Base-by-base conservation (phyloP, 2,888 invertebrate genomes). In the Trichogramma evanescens region DNA sequence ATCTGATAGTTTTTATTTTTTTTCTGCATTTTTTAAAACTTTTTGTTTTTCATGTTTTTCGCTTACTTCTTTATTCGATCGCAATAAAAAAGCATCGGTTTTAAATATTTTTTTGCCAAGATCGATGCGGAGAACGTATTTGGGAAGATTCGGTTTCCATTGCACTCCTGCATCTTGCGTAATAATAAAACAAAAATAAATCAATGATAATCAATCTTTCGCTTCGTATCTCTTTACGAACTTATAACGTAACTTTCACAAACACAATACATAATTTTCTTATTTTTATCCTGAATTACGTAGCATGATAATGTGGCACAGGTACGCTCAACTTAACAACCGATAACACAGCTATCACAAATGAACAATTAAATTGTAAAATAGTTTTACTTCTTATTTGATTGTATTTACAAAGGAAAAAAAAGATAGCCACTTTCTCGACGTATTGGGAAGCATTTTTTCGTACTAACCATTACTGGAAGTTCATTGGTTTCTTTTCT, bases 271-370 rank as follows among this genome's bases (percentile, higher is more conserved):
- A 26, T 2, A 26, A 26, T 26, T 26, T 26, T 26, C 26, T 26
- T 26, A 26, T 40, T 40, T 4, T 50, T 44, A 26, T 54, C 45
- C 45, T 38, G 2, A 26, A 54, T 26, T 26, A n/a, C 8, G 45
- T 26, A 61, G 63, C 46, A 63, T 66, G 49, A 26, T 26, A 26
- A 58, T 51, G 65, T 67, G 65, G 68, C 67, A 69, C 68, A 71
- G 70, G 69, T 71, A 71, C 70, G 61, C 61, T 60, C 57, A 70
- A 70, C 67, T 68, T 69, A 70, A 66, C 39, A 26, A 42, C 58
- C 55, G 69, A 65, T 64, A 64, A 70, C 59, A 66, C 64, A 69
- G 59, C 66, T 70, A 71, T 70, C 67, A 71, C 67, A 71, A 67
- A 68, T 46, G 7, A 61, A 60, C 10, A 56, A n/a, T 55, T 52